A percentile compares a stretch with the other conserved stretches of the same genome.
Conservation (phyloP, 2,888 invertebrate genomes). For the Acanthosepion lycidas region DNA sequence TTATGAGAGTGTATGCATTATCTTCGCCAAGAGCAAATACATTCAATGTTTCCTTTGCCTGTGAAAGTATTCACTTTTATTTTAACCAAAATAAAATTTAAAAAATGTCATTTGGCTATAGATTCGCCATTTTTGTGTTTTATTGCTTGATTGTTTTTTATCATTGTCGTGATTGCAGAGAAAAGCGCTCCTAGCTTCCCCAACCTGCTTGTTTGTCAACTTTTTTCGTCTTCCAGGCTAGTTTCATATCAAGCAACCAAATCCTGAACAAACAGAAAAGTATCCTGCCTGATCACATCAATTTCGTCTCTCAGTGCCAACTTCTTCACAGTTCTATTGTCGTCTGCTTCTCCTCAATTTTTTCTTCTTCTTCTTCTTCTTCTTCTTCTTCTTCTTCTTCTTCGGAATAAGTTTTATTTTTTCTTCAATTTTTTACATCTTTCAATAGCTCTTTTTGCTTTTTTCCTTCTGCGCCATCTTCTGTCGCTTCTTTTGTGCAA, state of each 20-base stretch:
- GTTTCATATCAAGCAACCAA: neutral
- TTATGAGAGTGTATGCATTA: too few species aligned
- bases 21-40: too few species aligned
- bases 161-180: too few species aligned
- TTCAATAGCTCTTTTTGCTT: neutral
- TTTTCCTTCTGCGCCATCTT: neutral
- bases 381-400: too few species aligned
- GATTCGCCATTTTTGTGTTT: too few species aligned
- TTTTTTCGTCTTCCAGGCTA: neutral
- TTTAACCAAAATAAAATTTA: too few species aligned
- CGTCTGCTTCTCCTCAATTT: neutral
- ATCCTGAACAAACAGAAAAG: neutral
- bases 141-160: too few species aligned
- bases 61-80: too few species aligned
- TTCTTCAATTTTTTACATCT: neutral
- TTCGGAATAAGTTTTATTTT: neutral
- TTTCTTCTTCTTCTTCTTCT: neutral
- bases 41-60: too few species aligned
- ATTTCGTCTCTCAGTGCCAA: neutral
- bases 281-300: neutral
- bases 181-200: too few species aligned
- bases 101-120: too few species aligned
- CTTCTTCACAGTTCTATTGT: neutral
- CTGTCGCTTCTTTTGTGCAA: neutral
- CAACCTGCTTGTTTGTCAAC: too few species aligned